phyloP scores from a whole-genome alignment of 2,888 invertebrate species.

The Eumerus sabulonum region DNA sequence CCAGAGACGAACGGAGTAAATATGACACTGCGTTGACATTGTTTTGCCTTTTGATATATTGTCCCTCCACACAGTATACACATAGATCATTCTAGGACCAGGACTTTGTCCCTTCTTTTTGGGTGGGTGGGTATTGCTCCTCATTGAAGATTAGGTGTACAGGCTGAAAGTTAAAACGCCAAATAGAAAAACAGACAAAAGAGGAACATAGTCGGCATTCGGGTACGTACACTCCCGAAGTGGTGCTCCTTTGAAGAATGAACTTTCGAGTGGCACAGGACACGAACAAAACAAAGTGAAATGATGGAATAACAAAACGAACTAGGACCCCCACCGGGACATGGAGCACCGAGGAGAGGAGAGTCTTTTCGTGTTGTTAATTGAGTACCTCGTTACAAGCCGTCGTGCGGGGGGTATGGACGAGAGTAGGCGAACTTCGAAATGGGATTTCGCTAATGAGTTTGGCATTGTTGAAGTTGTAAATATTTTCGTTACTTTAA shows the following conservation, averaged over 20 bases:
- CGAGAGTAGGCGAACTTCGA: slow-evolving; percentile 25
- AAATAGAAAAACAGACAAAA: no score
- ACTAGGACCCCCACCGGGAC: not conserved
- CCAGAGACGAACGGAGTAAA: slow-evolving; percentile 58
- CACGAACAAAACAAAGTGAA: no score
- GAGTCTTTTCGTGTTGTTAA: slow-evolving; percentile 30
- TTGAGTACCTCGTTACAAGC: slow-evolving; percentile 64
- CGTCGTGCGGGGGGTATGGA: no score
- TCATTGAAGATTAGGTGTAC: slow-evolving; percentile 22
- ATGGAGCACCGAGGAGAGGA: not conserved
- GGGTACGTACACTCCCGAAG: no score
- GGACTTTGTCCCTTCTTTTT: slow-evolving; percentile 46
- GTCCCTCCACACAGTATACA: slow-evolving; percentile 36
- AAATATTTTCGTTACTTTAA: slow-evolving; percentile 57
- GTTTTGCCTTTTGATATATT: slow-evolving; percentile 56
- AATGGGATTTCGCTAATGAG: slow-evolving; percentile 66
- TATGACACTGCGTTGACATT: slow-evolving; percentile 62
- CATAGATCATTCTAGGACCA: no score
- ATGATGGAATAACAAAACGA: not conserved
- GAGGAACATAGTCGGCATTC: no score
- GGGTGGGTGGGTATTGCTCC: slow-evolving; percentile 16
- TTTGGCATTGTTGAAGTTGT: slow-evolving; percentile 65
- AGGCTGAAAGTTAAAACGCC: slow-evolving; percentile 45
- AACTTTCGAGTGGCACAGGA: slow-evolving; percentile 10
- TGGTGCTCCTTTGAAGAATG: slow-evolving; percentile 16